Evolutionary conservation across 2,888 invertebrate species (phyloP), one percentile per base, ranked within the genome.

Genomic region (Bombylius major): DNA sequence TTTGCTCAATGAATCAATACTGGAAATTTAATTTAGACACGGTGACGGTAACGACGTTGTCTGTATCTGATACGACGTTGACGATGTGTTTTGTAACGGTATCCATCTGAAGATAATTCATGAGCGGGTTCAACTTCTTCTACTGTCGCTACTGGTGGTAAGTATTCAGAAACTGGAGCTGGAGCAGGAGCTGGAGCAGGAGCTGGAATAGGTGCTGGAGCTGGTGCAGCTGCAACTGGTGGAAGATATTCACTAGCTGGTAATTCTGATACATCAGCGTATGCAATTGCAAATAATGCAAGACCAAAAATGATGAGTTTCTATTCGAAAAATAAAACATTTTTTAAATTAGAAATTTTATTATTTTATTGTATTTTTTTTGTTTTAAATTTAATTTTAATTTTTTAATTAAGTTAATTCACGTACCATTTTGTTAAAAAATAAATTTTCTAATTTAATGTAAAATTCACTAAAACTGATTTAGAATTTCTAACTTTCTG

Each of bases 261-360:
- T 23, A 55, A 39, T 47, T 55, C 55, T 23, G 55, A 50, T 9
- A 55, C 55, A 8, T 55, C 55, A 32, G 50, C 54, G 44, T 32
- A 49, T 23, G 50, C 54, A n/a, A 36, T 32, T 13, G 45, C 54
- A 11, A 54, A 32, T 6, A 54, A 12, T 7, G 50, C 50, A 33
- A 54, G 31, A n/a, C 44, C 45, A 12, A 50, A 33, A 48, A 54
- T 33, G n/a, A 45, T 50, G 11, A 54, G 45, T 54, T 54, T 54
- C 54, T 54, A 45, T 8, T 34, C 13, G 46, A 9, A 33, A 12
- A 33, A 48, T 5, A 14, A 8, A 42, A 33, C 23, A 23, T 23
- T 23, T 23, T 23, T 23, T 23, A 2, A 23, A 23, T 23, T 23
- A 23, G n/a, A 54, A n/a, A 48, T 36, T 12, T n/a, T n/a, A n/a